Evolutionary conservation across 2,113 vertebrate genomes (phyloP).

Genomic region (Oreochromis tanganicae): DNA sequence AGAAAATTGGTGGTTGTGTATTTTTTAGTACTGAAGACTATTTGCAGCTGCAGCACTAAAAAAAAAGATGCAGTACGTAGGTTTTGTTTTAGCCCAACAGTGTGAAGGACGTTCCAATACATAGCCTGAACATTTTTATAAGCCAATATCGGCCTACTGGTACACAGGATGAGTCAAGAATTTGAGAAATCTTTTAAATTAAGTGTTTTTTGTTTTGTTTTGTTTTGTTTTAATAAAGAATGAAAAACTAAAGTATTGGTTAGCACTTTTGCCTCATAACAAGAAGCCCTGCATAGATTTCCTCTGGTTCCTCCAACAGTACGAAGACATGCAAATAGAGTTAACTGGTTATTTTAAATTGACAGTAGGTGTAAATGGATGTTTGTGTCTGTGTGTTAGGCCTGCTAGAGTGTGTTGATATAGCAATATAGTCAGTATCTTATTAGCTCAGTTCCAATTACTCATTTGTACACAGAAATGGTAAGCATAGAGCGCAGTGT

Average conservation of each 20-base stretch:
- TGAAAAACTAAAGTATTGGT: neutral
- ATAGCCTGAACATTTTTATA: neutral
- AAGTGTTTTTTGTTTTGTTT: rapidly evolving
- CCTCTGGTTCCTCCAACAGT: neutral
- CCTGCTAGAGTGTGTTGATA: neutral
- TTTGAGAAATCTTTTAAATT: neutral
- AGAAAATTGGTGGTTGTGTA: neutral
- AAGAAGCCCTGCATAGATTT: neutral
- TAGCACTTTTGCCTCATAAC: neutral
- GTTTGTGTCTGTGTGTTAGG: neutral
- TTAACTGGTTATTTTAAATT: neutral
- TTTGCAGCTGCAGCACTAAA: neutral
- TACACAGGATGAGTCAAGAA: neutral
- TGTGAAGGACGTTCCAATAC: neutral
- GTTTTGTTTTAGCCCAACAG: neutral
- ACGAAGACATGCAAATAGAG: neutral
- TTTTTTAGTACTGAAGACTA: neutral
- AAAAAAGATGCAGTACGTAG: neutral
- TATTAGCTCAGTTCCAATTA: neutral
- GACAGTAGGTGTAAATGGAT: neutral
- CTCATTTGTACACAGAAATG: neutral
- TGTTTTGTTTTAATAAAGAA: neutral
- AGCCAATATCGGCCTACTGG: neutral
- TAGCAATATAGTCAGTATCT: neutral
- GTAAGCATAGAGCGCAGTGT: neutral